These are phyloP conservation scores for Atta colombica DNA, from an alignment of 1,140 invertebrate species.

Conservation along the genomic window DNA sequence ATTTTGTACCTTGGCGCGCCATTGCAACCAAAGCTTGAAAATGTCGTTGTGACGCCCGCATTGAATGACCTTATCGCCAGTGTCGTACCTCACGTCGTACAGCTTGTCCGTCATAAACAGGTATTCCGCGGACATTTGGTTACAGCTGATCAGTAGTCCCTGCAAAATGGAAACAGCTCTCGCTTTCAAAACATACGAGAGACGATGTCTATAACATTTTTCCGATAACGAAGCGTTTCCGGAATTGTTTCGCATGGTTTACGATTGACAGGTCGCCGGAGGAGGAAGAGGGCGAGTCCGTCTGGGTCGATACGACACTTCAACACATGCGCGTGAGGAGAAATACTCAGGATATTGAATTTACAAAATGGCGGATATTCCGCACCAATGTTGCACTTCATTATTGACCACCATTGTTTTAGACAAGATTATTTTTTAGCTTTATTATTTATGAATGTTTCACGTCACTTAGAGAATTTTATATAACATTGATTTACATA, in stretches of 20 bases:
- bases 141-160: slow-evolving; percentile 98
- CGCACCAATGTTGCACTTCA: background rate
- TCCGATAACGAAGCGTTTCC: slow-evolving; percentile 57
- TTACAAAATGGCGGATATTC: slow-evolving; percentile 80
- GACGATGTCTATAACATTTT: slow-evolving; percentile 35
- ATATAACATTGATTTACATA: background rate
- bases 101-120: slow-evolving; percentile 99
- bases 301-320: slow-evolving; percentile 75
- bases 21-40: slow-evolving; percentile 99
- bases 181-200: slow-evolving; percentile 50
- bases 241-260: slow-evolving; percentile 61
- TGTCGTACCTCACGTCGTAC: slow-evolving; percentile 98
- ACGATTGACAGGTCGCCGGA: slow-evolving; percentile 65
- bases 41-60: slow-evolving; percentile 99
- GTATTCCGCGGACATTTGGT: slow-evolving; percentile 99
- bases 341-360: slow-evolving; percentile 76
- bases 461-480: background rate
- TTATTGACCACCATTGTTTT: background rate
- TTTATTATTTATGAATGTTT: background rate
- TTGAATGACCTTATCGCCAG: slow-evolving; percentile 99
- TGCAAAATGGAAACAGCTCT: slow-evolving; percentile 85
- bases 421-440: background rate
- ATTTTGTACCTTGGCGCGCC: slow-evolving; percentile 95
- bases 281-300: slow-evolving; percentile 55
- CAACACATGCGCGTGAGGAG: slow-evolving; percentile 80